Percentiles rank a stretch among this genome's conserved stretches.
Conservation (phyloP, 2,113 vertebrate genomes). For the Phaethornis superciliosus region DNA sequence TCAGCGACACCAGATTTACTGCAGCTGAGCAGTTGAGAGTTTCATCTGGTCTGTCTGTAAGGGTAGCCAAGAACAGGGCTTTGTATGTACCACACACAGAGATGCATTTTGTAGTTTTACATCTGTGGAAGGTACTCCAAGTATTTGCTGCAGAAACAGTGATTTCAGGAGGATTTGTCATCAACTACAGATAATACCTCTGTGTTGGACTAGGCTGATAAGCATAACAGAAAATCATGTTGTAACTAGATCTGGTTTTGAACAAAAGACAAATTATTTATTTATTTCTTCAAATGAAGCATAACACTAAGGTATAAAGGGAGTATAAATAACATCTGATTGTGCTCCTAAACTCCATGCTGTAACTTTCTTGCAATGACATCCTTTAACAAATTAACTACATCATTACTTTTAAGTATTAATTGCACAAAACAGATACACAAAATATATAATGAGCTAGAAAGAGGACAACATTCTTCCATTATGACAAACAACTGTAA, state of each 20-base stretch:
- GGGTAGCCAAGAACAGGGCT: neutral
- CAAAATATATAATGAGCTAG: constrained; percentile 68
- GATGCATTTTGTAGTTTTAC: neutral
- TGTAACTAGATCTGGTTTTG: constrained; percentile 43
- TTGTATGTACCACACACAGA: neutral
- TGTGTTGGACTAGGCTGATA: neutral
- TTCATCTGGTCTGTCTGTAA: neutral
- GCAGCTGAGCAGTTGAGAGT: rapidly evolving
- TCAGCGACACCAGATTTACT: too few species aligned
- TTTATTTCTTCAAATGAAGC: constrained; percentile 50
- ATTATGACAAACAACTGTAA: constrained; percentile 66
- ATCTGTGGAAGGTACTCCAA: neutral
- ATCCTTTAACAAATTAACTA: constrained; percentile 71
- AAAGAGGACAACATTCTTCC: constrained; percentile 65
- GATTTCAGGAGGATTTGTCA: neutral
- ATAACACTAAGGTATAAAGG: constrained; percentile 53
- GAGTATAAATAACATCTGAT: constrained; percentile 70
- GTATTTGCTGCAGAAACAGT: neutral
- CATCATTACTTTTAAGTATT: constrained; percentile 66
- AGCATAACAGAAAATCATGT: constrained; percentile 11
- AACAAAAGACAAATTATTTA: constrained; percentile 72
- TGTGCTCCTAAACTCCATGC: constrained; percentile 68
- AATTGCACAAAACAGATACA: constrained; percentile 70
- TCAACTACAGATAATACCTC: neutral
- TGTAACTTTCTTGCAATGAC: constrained; percentile 69